Evolutionary conservation across 2,888 invertebrate species (phyloP).

Genomic region (Spisula solida): DNA sequence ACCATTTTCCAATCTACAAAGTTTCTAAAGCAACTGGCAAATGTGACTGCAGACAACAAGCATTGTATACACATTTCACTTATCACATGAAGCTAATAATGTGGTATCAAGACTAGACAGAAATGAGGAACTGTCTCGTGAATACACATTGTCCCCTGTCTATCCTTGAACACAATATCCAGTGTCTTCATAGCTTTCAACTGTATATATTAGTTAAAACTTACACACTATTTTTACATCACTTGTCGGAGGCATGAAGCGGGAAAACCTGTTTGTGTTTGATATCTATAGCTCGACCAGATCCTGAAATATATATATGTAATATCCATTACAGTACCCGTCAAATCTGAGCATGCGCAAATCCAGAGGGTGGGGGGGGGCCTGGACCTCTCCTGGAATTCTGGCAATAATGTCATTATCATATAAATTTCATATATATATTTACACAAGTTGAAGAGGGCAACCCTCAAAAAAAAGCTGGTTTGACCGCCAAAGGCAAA

Average conservation of each 20-base stretch:
- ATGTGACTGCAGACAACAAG: background rate
- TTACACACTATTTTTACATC: background rate
- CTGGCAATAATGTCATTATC: no score
- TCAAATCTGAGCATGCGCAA: no score
- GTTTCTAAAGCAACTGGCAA: background rate
- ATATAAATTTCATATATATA: no score
- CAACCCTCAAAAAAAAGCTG: no score
- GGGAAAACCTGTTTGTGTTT: background rate
- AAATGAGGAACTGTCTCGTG: background rate
- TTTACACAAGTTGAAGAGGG: no score
- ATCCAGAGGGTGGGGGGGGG: no score
- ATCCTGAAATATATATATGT: background rate
- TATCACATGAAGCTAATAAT: background rate
- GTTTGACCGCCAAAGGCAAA: no score
- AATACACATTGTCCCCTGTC: background rate
- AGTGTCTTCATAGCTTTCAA: background rate
- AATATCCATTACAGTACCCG: no score
- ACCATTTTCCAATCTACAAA: background rate
- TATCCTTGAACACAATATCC: background rate
- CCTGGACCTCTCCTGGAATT: no score
- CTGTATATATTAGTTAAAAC: background rate
- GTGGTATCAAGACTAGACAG: background rate
- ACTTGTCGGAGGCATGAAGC: background rate
- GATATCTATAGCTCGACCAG: conserved; percentile 3
- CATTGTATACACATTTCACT: background rate